Evolutionary conservation across 2,113 vertebrate genomes (phyloP).

Genomic region (Pteruthius melanotis): DNA sequence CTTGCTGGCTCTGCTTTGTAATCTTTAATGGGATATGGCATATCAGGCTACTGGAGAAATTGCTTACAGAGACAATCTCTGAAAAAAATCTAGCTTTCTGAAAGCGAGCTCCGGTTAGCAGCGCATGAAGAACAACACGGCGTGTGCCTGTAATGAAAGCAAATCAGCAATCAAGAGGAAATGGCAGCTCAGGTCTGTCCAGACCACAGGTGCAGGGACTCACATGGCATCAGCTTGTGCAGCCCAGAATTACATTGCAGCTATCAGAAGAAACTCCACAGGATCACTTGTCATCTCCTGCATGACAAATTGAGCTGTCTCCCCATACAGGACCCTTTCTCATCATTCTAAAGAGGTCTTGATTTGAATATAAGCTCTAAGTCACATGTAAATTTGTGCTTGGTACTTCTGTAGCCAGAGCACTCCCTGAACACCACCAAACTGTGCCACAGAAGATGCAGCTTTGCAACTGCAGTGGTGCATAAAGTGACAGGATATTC

Average conservation of each 20-base stretch:
- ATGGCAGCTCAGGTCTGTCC: neutral
- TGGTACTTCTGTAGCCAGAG: neutral
- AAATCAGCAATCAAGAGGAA: neutral
- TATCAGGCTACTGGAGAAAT: constrained; percentile 44
- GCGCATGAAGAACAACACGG: neutral
- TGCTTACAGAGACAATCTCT: neutral
- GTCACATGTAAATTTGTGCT: neutral
- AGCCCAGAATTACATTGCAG: neutral
- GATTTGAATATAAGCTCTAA: neutral
- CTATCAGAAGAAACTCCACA: neutral
- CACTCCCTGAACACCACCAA: neutral
- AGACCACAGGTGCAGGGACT: neutral
- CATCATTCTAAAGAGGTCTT: neutral
- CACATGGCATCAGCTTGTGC: neutral
- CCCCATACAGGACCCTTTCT: neutral
- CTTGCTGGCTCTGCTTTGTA: constrained; percentile 38
- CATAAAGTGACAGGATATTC: too few species aligned
- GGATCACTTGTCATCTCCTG: neutral
- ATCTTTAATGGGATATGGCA: constrained; percentile 50
- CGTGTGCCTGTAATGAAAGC: neutral
- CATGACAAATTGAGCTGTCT: neutral
- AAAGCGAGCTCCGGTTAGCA: neutral
- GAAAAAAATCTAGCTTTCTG: neutral
- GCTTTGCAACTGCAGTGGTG: neutral
- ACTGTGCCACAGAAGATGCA: neutral